Base-by-base conservation (phyloP, 2,888 invertebrate species). In the Hypolimnas misippus region DNA sequence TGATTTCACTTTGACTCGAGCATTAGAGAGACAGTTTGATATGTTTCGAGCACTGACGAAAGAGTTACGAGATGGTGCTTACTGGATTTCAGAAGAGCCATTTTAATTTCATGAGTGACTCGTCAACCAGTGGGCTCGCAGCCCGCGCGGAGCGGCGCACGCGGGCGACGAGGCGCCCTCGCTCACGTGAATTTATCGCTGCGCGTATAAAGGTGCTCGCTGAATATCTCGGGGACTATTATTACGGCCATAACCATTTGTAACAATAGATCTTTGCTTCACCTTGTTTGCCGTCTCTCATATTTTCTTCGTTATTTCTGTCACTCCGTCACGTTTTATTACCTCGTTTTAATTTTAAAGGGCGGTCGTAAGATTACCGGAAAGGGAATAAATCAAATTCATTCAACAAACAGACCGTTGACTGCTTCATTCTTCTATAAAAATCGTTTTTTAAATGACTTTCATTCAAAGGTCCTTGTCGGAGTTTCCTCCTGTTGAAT, bases 361-460 rank as follows among this genome's bases (percentile, higher is more conserved):
- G 50, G 29, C 46, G 38, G 31, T 53, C 49, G 59, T 29, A 51
- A 38, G 55, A 61, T 61, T 61, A 61, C 25, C 38, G n/a, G 46
- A 44, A 29, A 55, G 16, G 17, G 33, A 58, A 62, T 56, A 59
- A 57, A 65, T 58, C 58, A 62, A 55, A 59, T 56, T 65, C 59
- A 66, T 62, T 59, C 65, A 35, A 29, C 59, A 57, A 59, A 63
- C 62, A 65, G 61, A 33, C 54, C 65, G 58, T 35, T 66, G 62
- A 59, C 35, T 38, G 44, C 53, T 57, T 57, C 38, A 49, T 46
- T 59, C 40, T 40, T 16, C 56, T 52, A 66, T 63, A 63, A 66
- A 63, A 63, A 63, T 59, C 53, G 62, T 59, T 59, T 59, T 56
- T 53, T 57, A 66, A 63, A 63, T 49, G 65, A 63, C 63, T 62